A percentile compares a stretch with the other conserved stretches of the same genome.
phyloP scores from a whole-genome alignment of 2,888 invertebrate species.

The Meliscaeva auricollis region DNA sequence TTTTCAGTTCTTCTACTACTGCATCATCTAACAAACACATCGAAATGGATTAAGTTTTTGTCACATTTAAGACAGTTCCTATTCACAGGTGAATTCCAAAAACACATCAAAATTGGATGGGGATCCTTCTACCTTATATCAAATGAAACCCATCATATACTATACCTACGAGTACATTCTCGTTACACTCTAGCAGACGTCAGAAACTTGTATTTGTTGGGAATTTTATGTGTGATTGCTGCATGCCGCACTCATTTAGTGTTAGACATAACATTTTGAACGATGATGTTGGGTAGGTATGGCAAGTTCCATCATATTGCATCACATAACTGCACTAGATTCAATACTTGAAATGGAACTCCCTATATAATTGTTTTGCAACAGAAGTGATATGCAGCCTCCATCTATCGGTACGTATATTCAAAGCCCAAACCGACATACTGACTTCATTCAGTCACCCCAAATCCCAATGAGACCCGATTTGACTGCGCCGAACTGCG shows the following conservation, averaged over 20 bases:
- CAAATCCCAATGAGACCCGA: constrained; percentile 55
- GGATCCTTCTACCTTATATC: neutral
- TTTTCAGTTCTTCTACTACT: neutral
- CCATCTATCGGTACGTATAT: constrained; percentile 46
- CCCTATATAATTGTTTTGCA: constrained; percentile 41
- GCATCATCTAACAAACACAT: too few relatives aligned
- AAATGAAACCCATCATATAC: constrained; percentile 30
- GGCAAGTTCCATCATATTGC: neutral
- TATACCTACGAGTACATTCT: constrained; percentile 33
- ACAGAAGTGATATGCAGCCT: constrained; percentile 42
- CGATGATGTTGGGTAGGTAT: too few relatives aligned
- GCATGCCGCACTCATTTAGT: constrained; percentile 60
- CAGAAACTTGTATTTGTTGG: constrained; percentile 40
- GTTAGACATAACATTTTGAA: neutral
- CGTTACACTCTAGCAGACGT: constrained; percentile 49
- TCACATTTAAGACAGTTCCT: constrained; percentile 52
- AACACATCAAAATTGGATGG: neutral
- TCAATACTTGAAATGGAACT: constrained; percentile 7
- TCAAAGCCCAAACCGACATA: constrained; percentile 50
- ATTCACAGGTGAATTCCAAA: constrained; percentile 56
- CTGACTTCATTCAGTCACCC: constrained; percentile 72
- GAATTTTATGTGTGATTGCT: constrained; percentile 58
- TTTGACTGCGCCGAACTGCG: neutral
- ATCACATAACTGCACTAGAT: constrained; percentile 2
- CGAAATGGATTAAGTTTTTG: constrained; percentile 49